phyloP scores from a whole-genome alignment of 2,797 vertebrate genomes.

The Pristis pectinata region DNA sequence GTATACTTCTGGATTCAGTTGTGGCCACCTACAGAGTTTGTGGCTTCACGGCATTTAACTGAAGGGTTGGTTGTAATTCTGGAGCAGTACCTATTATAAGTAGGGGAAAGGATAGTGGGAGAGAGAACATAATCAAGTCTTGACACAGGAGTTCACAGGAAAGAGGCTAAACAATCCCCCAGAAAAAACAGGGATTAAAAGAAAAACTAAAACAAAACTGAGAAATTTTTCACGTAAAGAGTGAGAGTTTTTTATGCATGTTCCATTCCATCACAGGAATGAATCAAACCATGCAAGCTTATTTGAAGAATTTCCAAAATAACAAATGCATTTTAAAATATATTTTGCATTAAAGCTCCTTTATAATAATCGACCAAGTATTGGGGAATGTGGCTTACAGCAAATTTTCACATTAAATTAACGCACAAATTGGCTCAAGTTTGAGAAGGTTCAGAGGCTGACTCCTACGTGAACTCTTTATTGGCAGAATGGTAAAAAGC shows the following conservation, averaged over 20 bases:
- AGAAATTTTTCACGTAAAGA: not conserved
- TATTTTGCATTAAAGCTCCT: not conserved
- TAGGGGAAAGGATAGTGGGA: not conserved
- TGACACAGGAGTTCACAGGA: not conserved
- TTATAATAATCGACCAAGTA: not conserved
- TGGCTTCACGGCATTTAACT: not conserved
- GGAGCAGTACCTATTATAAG: not conserved
- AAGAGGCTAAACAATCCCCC: not conserved
- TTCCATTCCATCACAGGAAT: not conserved
- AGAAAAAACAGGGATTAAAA: not conserved
- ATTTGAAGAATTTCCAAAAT: not conserved
- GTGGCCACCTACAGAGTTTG: not conserved
- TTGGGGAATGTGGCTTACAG: not conserved
- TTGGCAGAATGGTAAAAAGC: not conserved
- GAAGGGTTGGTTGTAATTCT: not conserved
- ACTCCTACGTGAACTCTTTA: not conserved
- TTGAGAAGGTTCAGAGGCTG: constrained; percentile 6
- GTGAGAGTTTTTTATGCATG: too few species aligned
- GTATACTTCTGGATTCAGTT: not conserved
- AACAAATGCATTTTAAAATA: not conserved
- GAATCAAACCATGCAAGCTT: not conserved
- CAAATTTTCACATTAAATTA: constrained; percentile 17
- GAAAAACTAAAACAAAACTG: not conserved
- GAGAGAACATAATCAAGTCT: not conserved
- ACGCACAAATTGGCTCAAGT: not conserved